A percentile compares a stretch with the other conserved stretches of the same genome.
Conservation (phyloP, 92 coral and sea anemone species). For the Metridium senile region DNA sequence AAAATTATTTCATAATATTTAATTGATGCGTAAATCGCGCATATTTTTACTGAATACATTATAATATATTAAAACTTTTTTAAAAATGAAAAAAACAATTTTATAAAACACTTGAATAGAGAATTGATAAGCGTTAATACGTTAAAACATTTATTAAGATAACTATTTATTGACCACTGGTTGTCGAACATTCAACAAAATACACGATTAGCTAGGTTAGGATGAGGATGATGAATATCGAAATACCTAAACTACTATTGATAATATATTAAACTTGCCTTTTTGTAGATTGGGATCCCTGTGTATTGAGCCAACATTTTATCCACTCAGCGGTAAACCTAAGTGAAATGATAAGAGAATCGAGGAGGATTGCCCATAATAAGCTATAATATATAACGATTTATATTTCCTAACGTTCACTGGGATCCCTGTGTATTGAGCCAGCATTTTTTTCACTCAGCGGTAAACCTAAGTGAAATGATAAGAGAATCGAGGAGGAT, state of each 20-base stretch:
- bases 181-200: background rate
- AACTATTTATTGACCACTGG: no score
- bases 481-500: background rate
- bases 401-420: no score
- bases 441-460: background rate
- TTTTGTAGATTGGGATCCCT: background rate
- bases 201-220: no score
- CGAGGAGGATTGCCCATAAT: no score
- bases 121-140: background rate
- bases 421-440: background rate
- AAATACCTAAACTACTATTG: background rate
- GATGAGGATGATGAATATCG: no score
- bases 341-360: background rate
- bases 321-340: background rate
- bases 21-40: conserved; percentile 2
- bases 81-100: background rate
- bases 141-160: no score
- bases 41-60: background rate
- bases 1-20: background rate
- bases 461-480: background rate
- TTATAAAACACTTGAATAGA: background rate
- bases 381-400: no score
- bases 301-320: background rate
- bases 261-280: background rate
- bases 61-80: background rate